A percentile compares a stretch with the other conserved stretches of the same genome.
phyloP scores from a whole-genome alignment of 2,113 vertebrate species.

The Rhea pennata region DNA sequence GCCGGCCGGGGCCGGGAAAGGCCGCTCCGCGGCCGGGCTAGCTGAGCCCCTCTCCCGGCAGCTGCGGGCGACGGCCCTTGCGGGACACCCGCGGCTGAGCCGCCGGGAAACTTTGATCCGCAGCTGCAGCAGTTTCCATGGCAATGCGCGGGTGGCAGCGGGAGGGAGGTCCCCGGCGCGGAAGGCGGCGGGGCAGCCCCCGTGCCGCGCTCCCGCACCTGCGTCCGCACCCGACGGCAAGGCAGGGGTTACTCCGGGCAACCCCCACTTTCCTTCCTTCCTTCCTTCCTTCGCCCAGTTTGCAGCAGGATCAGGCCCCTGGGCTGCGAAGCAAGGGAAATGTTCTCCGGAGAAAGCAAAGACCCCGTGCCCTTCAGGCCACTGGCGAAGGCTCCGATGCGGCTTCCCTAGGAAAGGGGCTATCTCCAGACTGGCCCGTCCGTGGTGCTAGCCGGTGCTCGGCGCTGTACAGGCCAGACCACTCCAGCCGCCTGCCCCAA shows the following conservation, averaged over 20 bases:
- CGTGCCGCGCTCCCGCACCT: no score
- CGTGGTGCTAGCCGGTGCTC: neutral
- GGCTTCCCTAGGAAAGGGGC: neutral
- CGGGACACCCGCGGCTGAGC: neutral
- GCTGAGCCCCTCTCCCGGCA: fast-evolving
- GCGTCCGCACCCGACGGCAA: no score
- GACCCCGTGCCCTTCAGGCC: neutral
- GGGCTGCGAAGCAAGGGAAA: neutral
- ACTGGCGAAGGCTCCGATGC: no score
- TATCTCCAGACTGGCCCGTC: no score
- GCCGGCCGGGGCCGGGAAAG: neutral
- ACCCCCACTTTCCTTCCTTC: no score
- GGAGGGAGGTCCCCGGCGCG: neutral
- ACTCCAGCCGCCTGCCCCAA: neutral
- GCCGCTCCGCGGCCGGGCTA: neutral
- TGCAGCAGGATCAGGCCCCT: neutral
- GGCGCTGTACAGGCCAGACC: neutral
- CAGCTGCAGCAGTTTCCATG: conserved; percentile 24
- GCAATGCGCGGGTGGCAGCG: neutral
- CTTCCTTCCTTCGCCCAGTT: neutral
- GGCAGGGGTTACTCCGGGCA: no score
- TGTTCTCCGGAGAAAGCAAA: neutral
- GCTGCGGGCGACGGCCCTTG: neutral
- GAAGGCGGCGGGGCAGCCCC: neutral
- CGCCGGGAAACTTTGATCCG: neutral